Percentiles rank a stretch among this genome's conserved stretches.
These are phyloP conservation scores for Pollenia amentaria DNA, from an alignment of 2,888 invertebrate species.

Conservation along the genomic window DNA sequence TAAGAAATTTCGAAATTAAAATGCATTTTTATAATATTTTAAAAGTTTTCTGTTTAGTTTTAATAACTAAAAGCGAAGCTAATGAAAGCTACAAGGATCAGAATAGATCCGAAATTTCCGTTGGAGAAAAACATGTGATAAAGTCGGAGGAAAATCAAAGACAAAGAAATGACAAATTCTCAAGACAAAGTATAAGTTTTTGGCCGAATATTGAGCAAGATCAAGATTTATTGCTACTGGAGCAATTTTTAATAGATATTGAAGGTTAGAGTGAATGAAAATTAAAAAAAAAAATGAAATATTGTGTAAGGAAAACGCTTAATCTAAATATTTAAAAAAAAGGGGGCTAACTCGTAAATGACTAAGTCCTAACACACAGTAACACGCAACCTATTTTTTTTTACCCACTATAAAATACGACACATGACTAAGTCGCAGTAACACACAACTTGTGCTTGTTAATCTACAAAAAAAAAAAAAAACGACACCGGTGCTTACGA, in stretches of 20 bases:
- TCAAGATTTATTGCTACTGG: constrained; percentile 60
- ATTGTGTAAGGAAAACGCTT: no score
- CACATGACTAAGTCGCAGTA: no score
- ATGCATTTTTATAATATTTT: constrained; percentile 8
- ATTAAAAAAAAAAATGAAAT: not conserved
- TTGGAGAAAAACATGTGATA: not conserved
- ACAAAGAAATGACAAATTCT: constrained; percentile 51
- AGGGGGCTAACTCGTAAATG: no score
- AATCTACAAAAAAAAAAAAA: no score
- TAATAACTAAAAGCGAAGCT: not conserved
- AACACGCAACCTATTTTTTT: no score
- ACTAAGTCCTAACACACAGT: no score
- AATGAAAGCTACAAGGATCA: not conserved
- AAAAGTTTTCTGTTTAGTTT: constrained; percentile 12
- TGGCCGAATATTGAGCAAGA: constrained; percentile 75
- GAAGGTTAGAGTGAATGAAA: constrained; percentile 72
- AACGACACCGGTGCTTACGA: no score
- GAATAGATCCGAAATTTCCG: not conserved
- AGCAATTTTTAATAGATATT: constrained; percentile 63
- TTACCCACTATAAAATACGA: no score
- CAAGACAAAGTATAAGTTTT: constrained; percentile 70
- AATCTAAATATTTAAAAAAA: no score
- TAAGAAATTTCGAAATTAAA: not conserved
- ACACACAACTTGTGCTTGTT: no score
- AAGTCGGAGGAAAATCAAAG: not conserved